Conservation (phyloP, 2,797 vertebrate genomes). For the Acipenser oxyrinchus region DNA sequence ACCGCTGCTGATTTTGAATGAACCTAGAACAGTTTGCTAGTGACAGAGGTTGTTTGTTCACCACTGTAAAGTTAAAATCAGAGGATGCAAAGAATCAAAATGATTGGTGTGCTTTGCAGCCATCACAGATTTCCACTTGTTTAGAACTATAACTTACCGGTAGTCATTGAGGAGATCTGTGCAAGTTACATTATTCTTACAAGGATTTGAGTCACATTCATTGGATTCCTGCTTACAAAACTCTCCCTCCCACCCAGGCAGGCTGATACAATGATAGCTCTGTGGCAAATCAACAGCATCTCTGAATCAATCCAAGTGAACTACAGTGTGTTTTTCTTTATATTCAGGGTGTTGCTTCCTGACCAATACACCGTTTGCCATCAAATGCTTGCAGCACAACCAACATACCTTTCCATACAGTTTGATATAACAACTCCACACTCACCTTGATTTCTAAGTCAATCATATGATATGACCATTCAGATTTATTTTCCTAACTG, state of each 20-base stretch:
- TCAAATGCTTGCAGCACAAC: too few relatives aligned
- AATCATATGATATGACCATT: too few relatives aligned
- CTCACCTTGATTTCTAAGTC: too few relatives aligned
- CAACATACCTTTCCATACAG: too few relatives aligned
- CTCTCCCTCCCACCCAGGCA: constrained; percentile 65
- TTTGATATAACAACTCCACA: too few relatives aligned
- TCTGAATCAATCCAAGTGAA: too few relatives aligned
- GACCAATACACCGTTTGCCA: too few relatives aligned
- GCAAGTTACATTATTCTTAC: constrained; percentile 70
- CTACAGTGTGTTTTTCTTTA: too few relatives aligned
- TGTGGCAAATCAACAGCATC: constrained; percentile 30
- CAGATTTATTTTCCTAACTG: too few relatives aligned
- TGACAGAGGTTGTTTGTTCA: background rate
- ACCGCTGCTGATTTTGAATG: constrained; percentile 40
- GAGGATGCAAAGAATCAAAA: background rate
- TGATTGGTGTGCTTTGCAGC: too few relatives aligned
- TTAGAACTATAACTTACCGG: constrained; percentile 50
- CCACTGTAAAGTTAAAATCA: background rate
- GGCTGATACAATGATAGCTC: constrained; percentile 67
- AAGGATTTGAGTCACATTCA: constrained; percentile 67
- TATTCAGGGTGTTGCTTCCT: too few relatives aligned
- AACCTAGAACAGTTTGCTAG: background rate
- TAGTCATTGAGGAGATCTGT: constrained; percentile 63
- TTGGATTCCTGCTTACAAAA: constrained; percentile 67
- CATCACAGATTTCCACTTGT: constrained; percentile 18